Percentiles rank a stretch among this genome's conserved stretches.
These are phyloP conservation scores for Eulemur rufifrons DNA, from an alignment of 2,113 vertebrate genomes.

Conservation along the genomic window DNA sequence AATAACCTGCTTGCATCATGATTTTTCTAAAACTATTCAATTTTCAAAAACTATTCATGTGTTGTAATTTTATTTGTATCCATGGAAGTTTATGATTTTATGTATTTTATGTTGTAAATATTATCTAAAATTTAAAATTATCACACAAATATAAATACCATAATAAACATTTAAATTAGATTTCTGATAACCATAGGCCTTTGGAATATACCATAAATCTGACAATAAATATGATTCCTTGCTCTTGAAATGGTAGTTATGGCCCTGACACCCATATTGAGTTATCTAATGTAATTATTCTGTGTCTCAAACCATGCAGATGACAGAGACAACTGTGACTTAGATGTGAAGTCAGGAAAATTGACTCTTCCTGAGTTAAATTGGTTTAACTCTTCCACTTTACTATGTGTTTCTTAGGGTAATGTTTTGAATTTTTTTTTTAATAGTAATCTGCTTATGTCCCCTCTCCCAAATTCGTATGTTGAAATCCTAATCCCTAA, in stretches of 20 bases:
- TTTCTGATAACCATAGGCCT: not conserved
- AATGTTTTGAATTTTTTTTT: not conserved
- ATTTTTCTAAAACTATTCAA: not conserved
- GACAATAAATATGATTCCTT: not conserved
- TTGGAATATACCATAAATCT: not conserved
- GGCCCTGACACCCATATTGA: not conserved
- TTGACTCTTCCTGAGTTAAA: not conserved
- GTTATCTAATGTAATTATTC: not conserved
- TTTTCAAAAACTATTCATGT: not conserved
- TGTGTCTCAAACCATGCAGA: not conserved
- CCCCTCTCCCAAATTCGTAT: not conserved
- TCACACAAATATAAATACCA: not conserved
- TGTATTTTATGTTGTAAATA: not conserved
- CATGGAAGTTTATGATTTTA: not conserved
- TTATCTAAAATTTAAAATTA: not conserved
- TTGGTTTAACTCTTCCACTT: not conserved
- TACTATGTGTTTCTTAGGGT: not conserved
- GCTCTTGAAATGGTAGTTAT: not conserved
- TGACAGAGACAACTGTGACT: not conserved
- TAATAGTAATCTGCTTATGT: not conserved
- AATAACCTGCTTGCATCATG: not conserved
- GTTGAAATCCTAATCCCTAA: not conserved
- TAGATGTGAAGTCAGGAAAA: not conserved
- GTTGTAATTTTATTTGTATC: not conserved
- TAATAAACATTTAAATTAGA: not conserved